Conservation (phyloP, 2,888 invertebrate genomes). For the Eilema caniola region DNA sequence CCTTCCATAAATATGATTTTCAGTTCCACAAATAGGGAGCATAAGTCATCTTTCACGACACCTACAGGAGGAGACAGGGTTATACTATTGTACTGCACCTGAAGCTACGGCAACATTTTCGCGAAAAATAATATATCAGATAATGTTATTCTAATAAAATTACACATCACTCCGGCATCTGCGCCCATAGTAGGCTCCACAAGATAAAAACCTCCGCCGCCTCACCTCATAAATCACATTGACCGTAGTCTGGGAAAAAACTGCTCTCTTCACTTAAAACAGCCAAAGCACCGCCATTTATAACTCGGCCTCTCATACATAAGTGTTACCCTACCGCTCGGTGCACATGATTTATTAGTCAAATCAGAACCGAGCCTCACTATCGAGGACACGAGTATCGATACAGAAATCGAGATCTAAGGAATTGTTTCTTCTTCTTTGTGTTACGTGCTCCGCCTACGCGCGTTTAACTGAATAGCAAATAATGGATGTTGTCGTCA, state of each 20-base stretch:
- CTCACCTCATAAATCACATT: slow-evolving; percentile 45
- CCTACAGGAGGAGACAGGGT: no score
- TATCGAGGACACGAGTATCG: neutral
- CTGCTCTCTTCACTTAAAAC: slow-evolving; percentile 48
- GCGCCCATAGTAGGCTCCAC: slow-evolving; percentile 29
- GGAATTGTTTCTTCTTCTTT: slow-evolving; percentile 12
- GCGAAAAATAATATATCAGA: no score
- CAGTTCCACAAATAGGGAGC: no score
- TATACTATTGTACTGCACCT: no score
- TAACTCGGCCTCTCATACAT: slow-evolving; percentile 57
- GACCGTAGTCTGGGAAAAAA: slow-evolving; percentile 42
- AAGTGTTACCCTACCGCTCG: slow-evolving; percentile 50
- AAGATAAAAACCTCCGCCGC: slow-evolving; percentile 35
- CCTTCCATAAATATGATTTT: no score
- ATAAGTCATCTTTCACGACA: no score
- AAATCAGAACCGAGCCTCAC: slow-evolving; percentile 17
- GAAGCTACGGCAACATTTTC: no score
- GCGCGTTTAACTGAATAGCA: neutral
- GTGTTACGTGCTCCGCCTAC: neutral
- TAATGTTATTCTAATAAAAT: neutral
- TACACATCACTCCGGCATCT: slow-evolving; percentile 27
- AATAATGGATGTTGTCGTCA: neutral
- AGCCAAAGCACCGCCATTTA: slow-evolving; percentile 50
- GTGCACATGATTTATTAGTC: slow-evolving; percentile 38
- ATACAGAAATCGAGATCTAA: slow-evolving; percentile 1